Base-by-base conservation (phyloP, 1,140 invertebrate species). In the Bombus breviceps region DNA sequence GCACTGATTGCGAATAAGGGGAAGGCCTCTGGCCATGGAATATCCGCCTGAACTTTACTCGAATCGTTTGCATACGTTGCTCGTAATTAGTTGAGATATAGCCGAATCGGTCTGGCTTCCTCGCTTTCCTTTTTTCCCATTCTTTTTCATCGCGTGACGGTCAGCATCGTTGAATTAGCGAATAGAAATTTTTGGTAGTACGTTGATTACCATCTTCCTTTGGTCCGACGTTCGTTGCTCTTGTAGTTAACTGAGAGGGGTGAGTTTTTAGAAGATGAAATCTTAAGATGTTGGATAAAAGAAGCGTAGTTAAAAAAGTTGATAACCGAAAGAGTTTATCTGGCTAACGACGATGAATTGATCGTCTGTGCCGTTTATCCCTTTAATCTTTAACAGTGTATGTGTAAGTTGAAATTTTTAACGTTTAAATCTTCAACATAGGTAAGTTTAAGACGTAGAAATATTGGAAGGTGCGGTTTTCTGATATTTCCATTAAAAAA, bases 1-100 rank as follows among this genome's bases (percentile, higher is more conserved):
- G 86, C 83, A 75, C 86, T 92, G 91, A 92, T 92, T 92, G 88
- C 88, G 85, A 76, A 77, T 88, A 86, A 86, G 86, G 85, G 81
- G 89, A 92, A 90, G 83, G 86, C 69, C 84, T 81, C 69, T 68
- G 39, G 77, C 79, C 64, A n/a, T 83, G 73, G 66, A 86, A 75
- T 86, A 82, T 81, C 80, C 85, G 37, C 25, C 85, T 86, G 73
- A 76, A 76, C 73, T 86, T 83, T 76, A 59, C 85, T 82, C 53
- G 80, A 76, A 75, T 74, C 64, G 78, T 83, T 86, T 75, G 73
- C 75, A 78, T 79, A 78, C 78, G 66, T 82, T 82, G 75, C 80
- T 80, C 81, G 76, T 87, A 87, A 87, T 85, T 85, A 85, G 83
- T 69, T 80, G 77, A 80, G 83, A 80, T 79, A 72, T 79, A 85